Evolutionary conservation across 1,140 invertebrate species (phyloP).

Genomic region (Mactra quadrangularis): DNA sequence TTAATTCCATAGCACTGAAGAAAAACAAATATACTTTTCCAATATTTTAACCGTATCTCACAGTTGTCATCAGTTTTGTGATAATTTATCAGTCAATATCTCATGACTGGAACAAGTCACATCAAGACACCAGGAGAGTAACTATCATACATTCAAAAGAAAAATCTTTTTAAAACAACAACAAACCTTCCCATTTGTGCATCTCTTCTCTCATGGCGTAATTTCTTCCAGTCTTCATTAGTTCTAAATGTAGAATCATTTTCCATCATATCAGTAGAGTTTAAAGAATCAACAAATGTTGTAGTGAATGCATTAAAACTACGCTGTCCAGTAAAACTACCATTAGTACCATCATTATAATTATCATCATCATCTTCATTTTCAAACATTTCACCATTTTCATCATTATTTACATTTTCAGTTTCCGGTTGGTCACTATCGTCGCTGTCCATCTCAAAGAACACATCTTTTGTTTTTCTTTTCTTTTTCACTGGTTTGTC

Average conservation of each 20-base stretch:
- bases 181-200: constrained; percentile 20
- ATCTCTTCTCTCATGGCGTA: constrained; percentile 42
- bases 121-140: no score
- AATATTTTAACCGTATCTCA: no score
- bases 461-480: constrained; percentile 44
- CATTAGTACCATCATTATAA: not conserved
- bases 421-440: not conserved
- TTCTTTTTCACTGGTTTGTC: constrained; percentile 12
- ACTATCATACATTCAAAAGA: no score
- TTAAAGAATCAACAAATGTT: constrained; percentile 54
- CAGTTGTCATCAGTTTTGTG: no score
- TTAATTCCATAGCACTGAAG: no score
- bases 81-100: no score
- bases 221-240: constrained; percentile 49
- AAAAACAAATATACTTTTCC: no score
- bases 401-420: not conserved
- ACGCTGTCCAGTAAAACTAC: not conserved
- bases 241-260: constrained; percentile 38
- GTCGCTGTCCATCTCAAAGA: constrained; percentile 35
- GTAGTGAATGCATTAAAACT: constrained; percentile 31
- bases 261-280: constrained; percentile 32
- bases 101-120: no score
- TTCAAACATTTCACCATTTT: not conserved
- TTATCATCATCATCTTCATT: not conserved
- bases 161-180: no score